Evolutionary conservation across 1,140 invertebrate species (phyloP).

Genomic region (Brachystomella parvula): DNA sequence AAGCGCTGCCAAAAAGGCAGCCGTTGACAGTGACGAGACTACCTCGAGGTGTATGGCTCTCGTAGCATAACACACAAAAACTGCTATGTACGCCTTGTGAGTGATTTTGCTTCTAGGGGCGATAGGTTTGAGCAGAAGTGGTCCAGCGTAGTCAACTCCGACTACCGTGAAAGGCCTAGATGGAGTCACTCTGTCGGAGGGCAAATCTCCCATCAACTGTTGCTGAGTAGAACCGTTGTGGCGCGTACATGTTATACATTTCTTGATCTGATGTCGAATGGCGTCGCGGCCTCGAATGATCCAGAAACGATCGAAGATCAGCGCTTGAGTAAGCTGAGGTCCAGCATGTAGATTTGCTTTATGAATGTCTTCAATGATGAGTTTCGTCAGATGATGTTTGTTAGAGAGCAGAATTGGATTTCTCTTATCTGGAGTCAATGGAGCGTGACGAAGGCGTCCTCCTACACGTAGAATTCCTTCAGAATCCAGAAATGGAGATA

Average conservation of each 20-base stretch:
- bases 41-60: constrained; percentile 46
- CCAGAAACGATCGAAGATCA: constrained; percentile 36
- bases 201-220: constrained; percentile 41
- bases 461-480: constrained; percentile 43
- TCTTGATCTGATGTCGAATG: constrained; percentile 10
- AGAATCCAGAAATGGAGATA: constrained; percentile 44
- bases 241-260: constrained; percentile 36
- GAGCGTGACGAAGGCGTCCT: constrained; percentile 40
- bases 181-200: constrained; percentile 36
- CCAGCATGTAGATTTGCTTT: constrained; percentile 40
- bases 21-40: constrained; percentile 42
- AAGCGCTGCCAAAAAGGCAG: constrained; percentile 43
- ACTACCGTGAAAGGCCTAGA: constrained; percentile 39
- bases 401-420: constrained; percentile 41
- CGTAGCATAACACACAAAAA: constrained; percentile 45
- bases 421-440: constrained; percentile 32
- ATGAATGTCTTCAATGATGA: constrained; percentile 43
- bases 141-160: constrained; percentile 45
- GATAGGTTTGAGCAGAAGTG: constrained; percentile 41
- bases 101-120: constrained; percentile 28
- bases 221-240: constrained; percentile 17
- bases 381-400: constrained; percentile 36
- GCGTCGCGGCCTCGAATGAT: constrained; percentile 17
- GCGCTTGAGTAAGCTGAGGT: constrained; percentile 38
- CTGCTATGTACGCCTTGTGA: constrained; percentile 43